Base-by-base conservation (phyloP, 2,888 invertebrate genomes). In the Trachelus iudaicus region DNA sequence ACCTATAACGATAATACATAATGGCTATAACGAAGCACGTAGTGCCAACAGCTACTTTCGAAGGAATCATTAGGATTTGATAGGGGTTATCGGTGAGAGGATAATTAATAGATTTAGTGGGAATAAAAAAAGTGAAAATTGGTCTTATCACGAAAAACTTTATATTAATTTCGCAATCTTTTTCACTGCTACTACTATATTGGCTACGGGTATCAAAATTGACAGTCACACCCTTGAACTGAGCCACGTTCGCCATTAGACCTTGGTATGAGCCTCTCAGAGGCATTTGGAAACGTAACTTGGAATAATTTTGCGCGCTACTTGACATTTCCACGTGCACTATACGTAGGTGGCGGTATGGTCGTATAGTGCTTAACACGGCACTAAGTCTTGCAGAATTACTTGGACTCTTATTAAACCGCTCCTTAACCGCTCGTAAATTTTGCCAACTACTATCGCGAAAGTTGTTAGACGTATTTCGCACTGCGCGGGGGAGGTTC, bases 351-450 rank as follows among this genome's bases (percentile, higher is more conserved):
- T 56, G 40, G 40, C 40, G 40, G 40, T 56, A 56, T 23, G 15
- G 40, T 56, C 40, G 40, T 56, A 56, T 56, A 56, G 71, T 31
- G 77, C 80, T 78, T 74, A 71, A 79, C 79, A 37, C 79, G 75
- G 69, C 75, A 76, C 80, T 77, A 80, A 81, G 75, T 82, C 75
- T 73, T 12, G 77, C 76, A 69, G 81, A 82, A 83, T 82, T 81
- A 83, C 82, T 81, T 80, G 79, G 81, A 80, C 81, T 75, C 75
- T 78, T 75, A 75, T 75, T 77, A 74, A 73, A 69, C 76, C 37
- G 80, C 79, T 79, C 75, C 79, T 84, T 78, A 83, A 82, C 82
- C 77, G 81, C 77, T 81, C 83, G 82, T 84, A 82, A 84, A 84
- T 83, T 80, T 81, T 78, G 79, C 78, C 73, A 79, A 81, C 79